Evolutionary conservation across 2,113 vertebrate species (phyloP), one percentile per base, ranked within the genome.

Genomic region (Microtus pennsylvanicus): DNA sequence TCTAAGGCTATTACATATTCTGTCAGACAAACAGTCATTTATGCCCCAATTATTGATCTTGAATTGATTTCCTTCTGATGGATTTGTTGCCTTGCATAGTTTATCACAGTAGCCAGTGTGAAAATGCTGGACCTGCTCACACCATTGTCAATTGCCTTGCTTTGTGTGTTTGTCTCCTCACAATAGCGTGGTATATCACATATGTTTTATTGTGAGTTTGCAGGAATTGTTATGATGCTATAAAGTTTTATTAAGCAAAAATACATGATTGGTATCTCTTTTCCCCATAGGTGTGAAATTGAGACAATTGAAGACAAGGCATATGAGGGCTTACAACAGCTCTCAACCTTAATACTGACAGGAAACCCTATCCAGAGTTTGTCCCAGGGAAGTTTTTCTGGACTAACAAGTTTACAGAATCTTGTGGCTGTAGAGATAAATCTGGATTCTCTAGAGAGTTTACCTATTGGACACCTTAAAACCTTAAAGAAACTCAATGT

Each of bases 271-370:
- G 26, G 28, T 67, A 16, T 96, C 88, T 86, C 89, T 89, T 96
- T 94, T 97, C 38, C 65, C 42, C 95, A 4, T 47, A 99, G 99
- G 90, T 99, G 98, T 96, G 91, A 98, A 17, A 96, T 99, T 81
- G 90, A 96, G 24, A 85, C 45, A 10, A 98, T 99, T 87, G 98
- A 98, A 96, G 98, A 99, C 45, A 74, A 98, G 55, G 96, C 99
- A 16, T 99, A 98, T 89, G 3, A 80, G 38, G 98, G 98, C 22
- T 97, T 99, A 94, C 11, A 55, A 0, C 77, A 97, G 0, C 98
- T 99, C 72, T 98, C 97, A 58, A 98, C 96, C 61, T 98, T 99
- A 96, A 97, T 99, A 97, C 93, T 99, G 89, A 99, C 99, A 2
- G 99, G 97, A 94, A 99, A 99, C 67, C 96, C 98, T 30, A 96